phyloP scores from a whole-genome alignment of 2,888 invertebrate genomes.

The Acanthoscelides obtectus region DNA sequence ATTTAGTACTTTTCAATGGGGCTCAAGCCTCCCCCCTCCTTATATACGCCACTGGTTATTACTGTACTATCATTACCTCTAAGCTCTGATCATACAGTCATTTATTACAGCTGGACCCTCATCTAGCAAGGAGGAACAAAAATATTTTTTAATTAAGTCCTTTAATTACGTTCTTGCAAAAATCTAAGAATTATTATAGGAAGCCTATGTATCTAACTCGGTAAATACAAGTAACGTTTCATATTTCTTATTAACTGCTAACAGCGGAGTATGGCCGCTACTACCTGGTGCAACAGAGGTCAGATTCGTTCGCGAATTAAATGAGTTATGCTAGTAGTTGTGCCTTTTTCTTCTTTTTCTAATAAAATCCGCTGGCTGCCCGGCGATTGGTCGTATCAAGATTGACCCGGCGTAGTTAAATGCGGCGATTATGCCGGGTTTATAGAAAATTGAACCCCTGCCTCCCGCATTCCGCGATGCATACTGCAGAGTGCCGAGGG shows the following conservation, averaged over 20 bases:
- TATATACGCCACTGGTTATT: too few relatives aligned
- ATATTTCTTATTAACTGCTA: background rate
- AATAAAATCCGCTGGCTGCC: background rate
- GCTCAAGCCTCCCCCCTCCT: too few relatives aligned
- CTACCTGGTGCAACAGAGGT: background rate
- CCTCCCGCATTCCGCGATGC: background rate
- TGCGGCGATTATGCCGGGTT: background rate
- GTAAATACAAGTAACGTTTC: slow-evolving; percentile 1
- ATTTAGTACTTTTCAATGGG: too few relatives aligned
- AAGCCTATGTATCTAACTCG: slow-evolving; percentile 1
- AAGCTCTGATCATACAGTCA: background rate
- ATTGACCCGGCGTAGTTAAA: slow-evolving; percentile 1
- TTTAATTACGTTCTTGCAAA: slow-evolving; percentile 1
- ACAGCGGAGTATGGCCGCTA: background rate
- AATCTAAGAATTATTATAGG: slow-evolving; percentile 2
- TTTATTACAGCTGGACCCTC: background rate
- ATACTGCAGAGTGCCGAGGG: background rate
- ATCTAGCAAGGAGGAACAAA: background rate
- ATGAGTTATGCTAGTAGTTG: background rate
- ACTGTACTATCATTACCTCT: background rate
- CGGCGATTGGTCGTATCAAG: slow-evolving; percentile 1
- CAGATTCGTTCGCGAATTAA: background rate
- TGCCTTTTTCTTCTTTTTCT: slow-evolving; percentile 1
- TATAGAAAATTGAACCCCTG: background rate
- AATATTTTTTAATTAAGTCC: background rate